Evolutionary conservation across 2,113 vertebrate species (phyloP).

Genomic region (Micronycteris hirsuta): DNA sequence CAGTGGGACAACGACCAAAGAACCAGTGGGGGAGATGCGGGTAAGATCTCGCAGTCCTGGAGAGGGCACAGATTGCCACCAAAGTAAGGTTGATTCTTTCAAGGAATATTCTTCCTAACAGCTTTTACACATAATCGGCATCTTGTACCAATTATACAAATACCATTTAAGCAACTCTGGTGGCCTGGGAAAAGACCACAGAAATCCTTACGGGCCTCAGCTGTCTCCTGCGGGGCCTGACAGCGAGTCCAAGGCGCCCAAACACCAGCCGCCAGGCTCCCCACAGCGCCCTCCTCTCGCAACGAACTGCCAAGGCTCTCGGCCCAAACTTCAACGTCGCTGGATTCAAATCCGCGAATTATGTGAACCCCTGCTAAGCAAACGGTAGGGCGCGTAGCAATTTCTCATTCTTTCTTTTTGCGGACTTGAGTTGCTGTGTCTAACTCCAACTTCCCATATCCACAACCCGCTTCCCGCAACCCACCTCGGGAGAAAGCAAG

Average conservation of each 20-base stretch:
- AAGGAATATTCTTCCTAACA: conserved; percentile 14
- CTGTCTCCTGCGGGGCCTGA: conserved; percentile 56
- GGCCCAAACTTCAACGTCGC: conserved; percentile 61
- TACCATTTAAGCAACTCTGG: not conserved
- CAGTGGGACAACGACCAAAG: not conserved
- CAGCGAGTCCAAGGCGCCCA: conserved; percentile 40
- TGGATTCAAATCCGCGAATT: conserved; percentile 62
- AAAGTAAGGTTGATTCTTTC: not conserved
- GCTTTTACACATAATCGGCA: not conserved
- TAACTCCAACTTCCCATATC: not conserved
- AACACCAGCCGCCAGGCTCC: conserved; percentile 48
- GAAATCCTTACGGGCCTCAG: conserved; percentile 56
- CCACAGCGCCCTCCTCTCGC: conserved; percentile 71
- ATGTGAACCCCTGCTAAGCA: conserved; percentile 37
- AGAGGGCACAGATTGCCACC: not conserved
- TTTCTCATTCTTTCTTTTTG: not conserved
- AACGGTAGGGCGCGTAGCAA: conserved; percentile 37
- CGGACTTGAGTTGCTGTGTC: not conserved
- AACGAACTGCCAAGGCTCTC: conserved; percentile 73
- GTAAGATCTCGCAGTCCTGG: not conserved
- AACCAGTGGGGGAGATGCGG: not conserved
- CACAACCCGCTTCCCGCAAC: not conserved
- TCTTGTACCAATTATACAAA: conserved; percentile 54
- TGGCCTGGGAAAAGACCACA: conserved; percentile 56
- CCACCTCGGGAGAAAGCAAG: not conserved